Conservation (phyloP, 2,797 vertebrate species). For the Melanotaenia parkinsoni region DNA sequence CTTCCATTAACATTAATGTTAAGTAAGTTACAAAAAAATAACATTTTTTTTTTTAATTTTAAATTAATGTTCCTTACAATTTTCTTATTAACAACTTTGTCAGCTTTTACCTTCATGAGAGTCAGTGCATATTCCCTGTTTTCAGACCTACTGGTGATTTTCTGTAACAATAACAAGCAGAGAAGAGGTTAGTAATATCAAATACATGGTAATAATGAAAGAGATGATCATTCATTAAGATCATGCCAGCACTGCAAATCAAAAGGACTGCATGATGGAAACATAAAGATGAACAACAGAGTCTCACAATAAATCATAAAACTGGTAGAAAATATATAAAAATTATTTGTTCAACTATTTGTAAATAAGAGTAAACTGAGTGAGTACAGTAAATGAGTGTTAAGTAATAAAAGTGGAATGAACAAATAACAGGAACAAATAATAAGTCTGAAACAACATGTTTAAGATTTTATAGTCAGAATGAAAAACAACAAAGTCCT, state of each 20-base stretch:
- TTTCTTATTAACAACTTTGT: slow-evolving; percentile 48
- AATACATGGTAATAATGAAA: neutral
- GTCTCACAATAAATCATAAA: neutral
- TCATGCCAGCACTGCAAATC: neutral
- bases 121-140: slow-evolving; percentile 20
- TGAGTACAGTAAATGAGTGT: no score
- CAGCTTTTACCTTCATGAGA: slow-evolving; percentile 23
- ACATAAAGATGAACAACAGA: neutral
- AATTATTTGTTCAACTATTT: no score
- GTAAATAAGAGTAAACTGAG: no score
- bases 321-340: no score
- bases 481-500: neutral
- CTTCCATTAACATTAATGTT: slow-evolving; percentile 50
- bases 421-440: no score
- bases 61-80: slow-evolving; percentile 49
- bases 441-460: neutral
- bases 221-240: neutral
- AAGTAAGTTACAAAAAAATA: slow-evolving; percentile 54
- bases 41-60: slow-evolving; percentile 49
- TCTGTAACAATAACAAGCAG: neutral
- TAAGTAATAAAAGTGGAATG: no score
- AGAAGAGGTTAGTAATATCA: neutral
- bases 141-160: neutral
- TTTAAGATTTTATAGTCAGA: neutral
- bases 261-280: neutral